Conservation (phyloP, 1,140 invertebrate species). For the Pseudomyrmex dendroicus region DNA sequence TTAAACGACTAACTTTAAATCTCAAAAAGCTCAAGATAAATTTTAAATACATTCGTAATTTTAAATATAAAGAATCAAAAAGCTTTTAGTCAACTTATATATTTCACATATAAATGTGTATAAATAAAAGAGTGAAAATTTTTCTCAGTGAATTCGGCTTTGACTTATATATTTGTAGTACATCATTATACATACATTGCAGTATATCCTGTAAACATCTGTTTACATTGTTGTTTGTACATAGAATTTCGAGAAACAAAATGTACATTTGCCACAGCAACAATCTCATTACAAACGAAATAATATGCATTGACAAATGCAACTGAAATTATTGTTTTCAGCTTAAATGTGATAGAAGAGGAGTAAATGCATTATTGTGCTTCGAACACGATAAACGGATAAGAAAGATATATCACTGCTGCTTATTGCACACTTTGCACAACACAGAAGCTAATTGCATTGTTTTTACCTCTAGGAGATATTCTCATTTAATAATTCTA, state of each 20-base stretch:
- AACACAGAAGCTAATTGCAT: slow-evolving; percentile 43
- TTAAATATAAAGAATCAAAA: no score
- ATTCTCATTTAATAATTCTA: slow-evolving; percentile 14
- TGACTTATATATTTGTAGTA: no score
- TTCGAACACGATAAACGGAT: slow-evolving; percentile 20
- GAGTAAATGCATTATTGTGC: slow-evolving; percentile 15
- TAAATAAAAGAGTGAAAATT: no score
- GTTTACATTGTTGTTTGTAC: slow-evolving; percentile 31
- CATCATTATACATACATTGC: slow-evolving; percentile 1
- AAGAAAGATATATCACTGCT: slow-evolving; percentile 53
- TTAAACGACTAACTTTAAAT: no score
- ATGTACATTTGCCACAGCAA: not conserved
- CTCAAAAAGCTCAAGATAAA: no score
- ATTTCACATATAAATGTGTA: no score
- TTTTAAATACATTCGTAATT: no score
- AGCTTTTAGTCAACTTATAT: no score
- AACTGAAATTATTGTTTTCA: slow-evolving; percentile 48
- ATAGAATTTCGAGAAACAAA: slow-evolving; percentile 5
- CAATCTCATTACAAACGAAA: slow-evolving; percentile 18
- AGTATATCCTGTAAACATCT: slow-evolving; percentile 19
- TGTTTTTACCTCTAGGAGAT: not conserved
- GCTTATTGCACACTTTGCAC: slow-evolving; percentile 69
- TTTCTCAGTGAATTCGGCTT: no score
- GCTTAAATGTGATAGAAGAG: slow-evolving; percentile 28
- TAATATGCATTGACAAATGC: slow-evolving; percentile 34